These are phyloP conservation scores for Trachops cirrhosus DNA, from an alignment of 2,797 vertebrate species.

Conservation along the genomic window DNA sequence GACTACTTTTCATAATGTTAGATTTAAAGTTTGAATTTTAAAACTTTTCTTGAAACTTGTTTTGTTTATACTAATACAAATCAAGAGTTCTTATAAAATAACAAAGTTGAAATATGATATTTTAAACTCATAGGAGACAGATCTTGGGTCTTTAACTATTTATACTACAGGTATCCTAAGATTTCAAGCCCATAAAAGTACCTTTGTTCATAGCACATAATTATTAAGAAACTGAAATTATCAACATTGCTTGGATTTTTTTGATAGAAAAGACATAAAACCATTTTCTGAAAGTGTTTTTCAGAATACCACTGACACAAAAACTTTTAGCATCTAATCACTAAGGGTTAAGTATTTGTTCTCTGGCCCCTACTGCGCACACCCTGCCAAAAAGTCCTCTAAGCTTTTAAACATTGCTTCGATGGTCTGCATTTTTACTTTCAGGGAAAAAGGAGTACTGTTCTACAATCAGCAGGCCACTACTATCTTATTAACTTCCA, in stretches of 20 bases:
- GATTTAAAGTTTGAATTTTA: constrained; percentile 56
- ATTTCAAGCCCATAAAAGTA: constrained; percentile 45
- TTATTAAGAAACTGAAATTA: constrained; percentile 37
- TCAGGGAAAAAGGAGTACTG: constrained; percentile 84
- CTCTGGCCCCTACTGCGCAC: constrained; percentile 85
- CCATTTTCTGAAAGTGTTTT: constrained; percentile 43
- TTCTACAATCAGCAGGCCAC: constrained; percentile 77
- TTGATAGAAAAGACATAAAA: constrained; percentile 38
- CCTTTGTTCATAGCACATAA: constrained; percentile 8
- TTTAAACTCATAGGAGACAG: constrained; percentile 65
- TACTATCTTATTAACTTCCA: constrained; percentile 72
- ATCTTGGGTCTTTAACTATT: constrained; percentile 71
- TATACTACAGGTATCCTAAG: constrained; percentile 51
- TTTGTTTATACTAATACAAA: constrained; percentile 51
- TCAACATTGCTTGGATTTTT: neutral
- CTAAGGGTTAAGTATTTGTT: constrained; percentile 90
- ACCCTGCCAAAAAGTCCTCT: constrained; percentile 87
- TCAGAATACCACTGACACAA: constrained; percentile 7
- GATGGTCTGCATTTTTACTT: constrained; percentile 86
- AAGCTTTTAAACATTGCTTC: constrained; percentile 95
- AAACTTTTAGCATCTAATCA: constrained; percentile 73
- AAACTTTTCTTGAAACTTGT: constrained; percentile 48
- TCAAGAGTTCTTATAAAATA: constrained; percentile 50
- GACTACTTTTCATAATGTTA: constrained; percentile 22
- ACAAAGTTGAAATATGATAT: constrained; percentile 71